These are phyloP conservation scores for Diplodus puntazzo DNA, from an alignment of 2,797 vertebrate genomes.

Conservation along the genomic window DNA sequence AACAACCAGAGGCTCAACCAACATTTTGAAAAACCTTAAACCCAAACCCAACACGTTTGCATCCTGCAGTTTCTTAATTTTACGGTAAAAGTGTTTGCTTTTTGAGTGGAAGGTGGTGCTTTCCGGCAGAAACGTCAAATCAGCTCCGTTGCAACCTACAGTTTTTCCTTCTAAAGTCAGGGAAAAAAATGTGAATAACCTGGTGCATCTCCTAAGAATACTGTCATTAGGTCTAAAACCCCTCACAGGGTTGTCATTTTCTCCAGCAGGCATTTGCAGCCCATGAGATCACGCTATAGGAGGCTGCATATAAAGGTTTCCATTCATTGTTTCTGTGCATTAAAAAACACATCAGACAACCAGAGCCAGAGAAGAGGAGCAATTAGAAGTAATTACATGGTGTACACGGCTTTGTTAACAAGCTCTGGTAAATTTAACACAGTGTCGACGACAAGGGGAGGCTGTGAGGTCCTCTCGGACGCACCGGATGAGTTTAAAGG, in stretches of 20 bases:
- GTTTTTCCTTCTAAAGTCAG: conserved; percentile 9
- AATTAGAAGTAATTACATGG: conserved; percentile 57
- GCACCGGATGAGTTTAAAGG: neutral
- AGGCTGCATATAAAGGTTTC: conserved; percentile 57
- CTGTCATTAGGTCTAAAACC: conserved; percentile 48
- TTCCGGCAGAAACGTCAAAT: conserved; percentile 8
- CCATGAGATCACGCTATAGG: conserved; percentile 72
- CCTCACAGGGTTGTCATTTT: conserved; percentile 63
- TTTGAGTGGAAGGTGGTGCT: conserved; percentile 1
- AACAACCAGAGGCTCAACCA: conserved; percentile 24
- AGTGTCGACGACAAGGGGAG: conserved; percentile 37
- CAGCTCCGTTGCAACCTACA: neutral
- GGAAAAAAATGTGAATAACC: conserved; percentile 18
- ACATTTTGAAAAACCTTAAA: conserved; percentile 12
- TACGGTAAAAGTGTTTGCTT: neutral
- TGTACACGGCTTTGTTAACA: conserved; percentile 58
- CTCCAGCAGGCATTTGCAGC: conserved; percentile 61
- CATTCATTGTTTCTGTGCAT: conserved; percentile 53
- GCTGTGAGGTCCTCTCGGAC: conserved; percentile 17
- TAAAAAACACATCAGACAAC: conserved; percentile 33
- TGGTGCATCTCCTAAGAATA: conserved; percentile 30
- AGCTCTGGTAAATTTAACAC: conserved; percentile 53
- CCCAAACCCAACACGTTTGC: neutral
- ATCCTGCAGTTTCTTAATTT: neutral
- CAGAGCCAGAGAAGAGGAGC: conserved; percentile 24